Evolutionary conservation across 2,113 vertebrate genomes (phyloP).

Genomic region (Cricetomys ansorgei): DNA sequence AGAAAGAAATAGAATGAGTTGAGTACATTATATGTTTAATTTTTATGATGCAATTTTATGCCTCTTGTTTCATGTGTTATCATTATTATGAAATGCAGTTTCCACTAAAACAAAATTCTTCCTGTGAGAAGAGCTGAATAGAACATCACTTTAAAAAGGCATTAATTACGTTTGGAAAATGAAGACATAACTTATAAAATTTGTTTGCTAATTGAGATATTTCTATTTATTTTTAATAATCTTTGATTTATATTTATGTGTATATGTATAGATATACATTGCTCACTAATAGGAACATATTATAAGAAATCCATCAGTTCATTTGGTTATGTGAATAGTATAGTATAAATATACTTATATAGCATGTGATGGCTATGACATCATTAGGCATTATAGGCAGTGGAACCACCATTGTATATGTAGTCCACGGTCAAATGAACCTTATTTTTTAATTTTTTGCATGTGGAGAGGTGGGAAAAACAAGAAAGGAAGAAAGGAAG

Average conservation of each 20-base stretch:
- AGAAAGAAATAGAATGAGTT: slow-evolving; percentile 47
- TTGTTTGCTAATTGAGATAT: slow-evolving; percentile 1
- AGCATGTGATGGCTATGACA: too few species aligned
- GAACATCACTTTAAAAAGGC: slow-evolving; percentile 3
- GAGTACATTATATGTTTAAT: slow-evolving; percentile 33
- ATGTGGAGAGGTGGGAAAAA: too few species aligned
- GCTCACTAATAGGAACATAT: not conserved
- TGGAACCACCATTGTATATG: not conserved
- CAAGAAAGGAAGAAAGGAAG: not conserved
- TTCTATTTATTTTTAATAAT: slow-evolving; percentile 33
- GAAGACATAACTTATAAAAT: slow-evolving; percentile 39
- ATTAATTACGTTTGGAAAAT: slow-evolving; percentile 4
- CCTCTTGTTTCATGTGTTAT: slow-evolving; percentile 34
- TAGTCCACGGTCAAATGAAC: not conserved
- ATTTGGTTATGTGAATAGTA: not conserved
- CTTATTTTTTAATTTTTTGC: too few species aligned
- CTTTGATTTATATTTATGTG: not conserved
- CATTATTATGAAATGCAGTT: slow-evolving; percentile 51
- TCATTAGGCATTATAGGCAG: not conserved
- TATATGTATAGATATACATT: not conserved
- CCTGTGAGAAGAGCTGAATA: slow-evolving; percentile 47
- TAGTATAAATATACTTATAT: not conserved
- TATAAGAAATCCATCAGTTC: not conserved
- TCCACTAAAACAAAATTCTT: slow-evolving; percentile 36
- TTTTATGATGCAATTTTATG: slow-evolving; percentile 26